A percentile compares a stretch with the other conserved stretches of the same genome.
Conservation (phyloP, 2,888 invertebrate genomes). For the Folsomia manolachei region DNA sequence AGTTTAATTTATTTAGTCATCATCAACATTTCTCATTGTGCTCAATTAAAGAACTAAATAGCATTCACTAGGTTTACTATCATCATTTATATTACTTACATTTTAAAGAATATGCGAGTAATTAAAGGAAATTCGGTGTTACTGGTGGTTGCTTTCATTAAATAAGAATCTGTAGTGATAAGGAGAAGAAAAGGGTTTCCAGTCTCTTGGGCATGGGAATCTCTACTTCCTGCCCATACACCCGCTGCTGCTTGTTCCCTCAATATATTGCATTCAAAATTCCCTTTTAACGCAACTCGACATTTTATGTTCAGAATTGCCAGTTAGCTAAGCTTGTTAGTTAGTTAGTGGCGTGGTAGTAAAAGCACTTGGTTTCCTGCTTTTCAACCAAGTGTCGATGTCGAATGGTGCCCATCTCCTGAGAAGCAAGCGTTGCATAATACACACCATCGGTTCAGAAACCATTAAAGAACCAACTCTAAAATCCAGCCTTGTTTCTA, state of each 20-base stretch:
- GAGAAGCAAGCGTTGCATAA: background rate
- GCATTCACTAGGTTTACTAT: background rate
- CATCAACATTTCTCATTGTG: background rate
- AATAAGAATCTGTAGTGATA: conserved; percentile 1
- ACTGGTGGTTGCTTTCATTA: conserved; percentile 22
- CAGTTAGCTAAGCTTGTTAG: background rate
- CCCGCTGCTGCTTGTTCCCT: background rate
- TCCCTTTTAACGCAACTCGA: background rate
- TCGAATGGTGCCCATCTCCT: background rate
- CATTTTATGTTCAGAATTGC: background rate
- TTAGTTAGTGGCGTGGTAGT: background rate
- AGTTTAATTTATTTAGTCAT: background rate
- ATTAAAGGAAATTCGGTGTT: conserved; percentile 24
- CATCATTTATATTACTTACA: background rate
- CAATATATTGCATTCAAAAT: background rate
- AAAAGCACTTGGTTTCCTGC: background rate
- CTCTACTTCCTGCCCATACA: conserved; percentile 17
- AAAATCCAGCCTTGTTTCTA: background rate
- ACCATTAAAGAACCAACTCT: background rate
- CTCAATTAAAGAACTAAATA: background rate
- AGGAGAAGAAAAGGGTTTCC: conserved; percentile 16
- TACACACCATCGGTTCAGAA: background rate
- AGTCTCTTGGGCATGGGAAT: conserved; percentile 23
- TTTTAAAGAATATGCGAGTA: conserved; percentile 6
- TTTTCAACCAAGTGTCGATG: background rate